These are phyloP conservation scores for Crossaster papposus DNA, from an alignment of 53 echinoderm and acorn worm genomes.

Conservation along the genomic window DNA sequence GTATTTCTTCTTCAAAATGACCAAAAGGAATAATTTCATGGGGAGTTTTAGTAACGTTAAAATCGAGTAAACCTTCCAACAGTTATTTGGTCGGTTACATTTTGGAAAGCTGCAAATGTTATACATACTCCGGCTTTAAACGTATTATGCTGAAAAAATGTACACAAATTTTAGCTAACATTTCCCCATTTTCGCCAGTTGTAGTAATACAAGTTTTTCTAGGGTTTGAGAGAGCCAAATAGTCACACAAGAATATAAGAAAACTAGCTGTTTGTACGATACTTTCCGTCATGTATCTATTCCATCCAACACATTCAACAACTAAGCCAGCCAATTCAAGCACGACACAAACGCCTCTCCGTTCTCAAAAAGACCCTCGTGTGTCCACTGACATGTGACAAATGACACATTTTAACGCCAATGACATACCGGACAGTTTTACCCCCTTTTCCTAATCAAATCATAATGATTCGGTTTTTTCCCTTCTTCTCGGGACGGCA, in stretches of 20 bases:
- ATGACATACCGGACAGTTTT: neutral
- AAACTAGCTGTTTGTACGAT: neutral
- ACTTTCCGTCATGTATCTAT: neutral
- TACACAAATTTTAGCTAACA: neutral
- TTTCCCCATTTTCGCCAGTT: neutral
- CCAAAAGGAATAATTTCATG: no score
- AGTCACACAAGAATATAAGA: neutral
- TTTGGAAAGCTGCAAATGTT: no score
- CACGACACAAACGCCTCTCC: neutral
- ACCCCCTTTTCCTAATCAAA: constrained; percentile 22
- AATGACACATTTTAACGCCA: constrained; percentile 12
- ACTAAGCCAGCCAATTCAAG: neutral
- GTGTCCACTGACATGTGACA: no score
- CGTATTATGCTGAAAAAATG: no score
- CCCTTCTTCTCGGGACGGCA: neutral
- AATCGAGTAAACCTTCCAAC: no score
- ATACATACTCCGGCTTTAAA: no score
- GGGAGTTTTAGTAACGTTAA: no score
- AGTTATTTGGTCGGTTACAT: no score
- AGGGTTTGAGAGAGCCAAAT: neutral
- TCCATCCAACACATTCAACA: neutral
- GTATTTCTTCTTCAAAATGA: no score
- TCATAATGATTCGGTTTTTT: no score
- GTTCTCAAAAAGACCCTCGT: no score
- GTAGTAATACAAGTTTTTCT: neutral